Conservation (phyloP, 2,113 vertebrate species). For the Strix uralensis region DNA sequence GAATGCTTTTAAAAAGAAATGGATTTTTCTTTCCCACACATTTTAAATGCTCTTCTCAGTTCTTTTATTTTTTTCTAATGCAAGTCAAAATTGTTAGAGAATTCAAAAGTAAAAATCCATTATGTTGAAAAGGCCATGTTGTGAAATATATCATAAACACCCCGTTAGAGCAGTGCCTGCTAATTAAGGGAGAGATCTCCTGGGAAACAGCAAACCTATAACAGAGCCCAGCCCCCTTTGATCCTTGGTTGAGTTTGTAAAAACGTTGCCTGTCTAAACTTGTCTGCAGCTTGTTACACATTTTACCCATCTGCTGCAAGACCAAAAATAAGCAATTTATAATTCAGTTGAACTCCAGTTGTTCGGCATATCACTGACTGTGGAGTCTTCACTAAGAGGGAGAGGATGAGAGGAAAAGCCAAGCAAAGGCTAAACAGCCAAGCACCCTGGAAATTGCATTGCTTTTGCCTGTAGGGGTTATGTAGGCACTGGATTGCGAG, state of each 20-base stretch:
- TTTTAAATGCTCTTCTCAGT: conserved; percentile 6
- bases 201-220: conserved; percentile 33
- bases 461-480: neutral
- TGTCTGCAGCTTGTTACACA: conserved; percentile 40
- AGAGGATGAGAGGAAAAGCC: neutral
- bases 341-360: conserved; percentile 40
- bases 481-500: neutral
- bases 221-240: conserved; percentile 16
- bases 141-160: conserved; percentile 10
- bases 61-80: neutral
- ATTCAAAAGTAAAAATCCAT: conserved; percentile 14
- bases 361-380: neutral
- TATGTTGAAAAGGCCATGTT: conserved; percentile 18
- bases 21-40: neutral
- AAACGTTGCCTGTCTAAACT: neutral
- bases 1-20: neutral
- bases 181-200: conserved; percentile 47
- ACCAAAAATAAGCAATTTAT: conserved; percentile 10
- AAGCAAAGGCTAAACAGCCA: neutral
- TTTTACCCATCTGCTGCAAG: conserved; percentile 45
- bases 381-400: neutral
- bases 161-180: neutral
- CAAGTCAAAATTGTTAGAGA: conserved; percentile 24
- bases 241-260: conserved; percentile 31
- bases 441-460: neutral